A percentile compares a stretch with the other conserved stretches of the same genome.
These are phyloP conservation scores for Rhogogaster chlorosoma DNA, from an alignment of 2,888 invertebrate species.

Conservation along the genomic window DNA sequence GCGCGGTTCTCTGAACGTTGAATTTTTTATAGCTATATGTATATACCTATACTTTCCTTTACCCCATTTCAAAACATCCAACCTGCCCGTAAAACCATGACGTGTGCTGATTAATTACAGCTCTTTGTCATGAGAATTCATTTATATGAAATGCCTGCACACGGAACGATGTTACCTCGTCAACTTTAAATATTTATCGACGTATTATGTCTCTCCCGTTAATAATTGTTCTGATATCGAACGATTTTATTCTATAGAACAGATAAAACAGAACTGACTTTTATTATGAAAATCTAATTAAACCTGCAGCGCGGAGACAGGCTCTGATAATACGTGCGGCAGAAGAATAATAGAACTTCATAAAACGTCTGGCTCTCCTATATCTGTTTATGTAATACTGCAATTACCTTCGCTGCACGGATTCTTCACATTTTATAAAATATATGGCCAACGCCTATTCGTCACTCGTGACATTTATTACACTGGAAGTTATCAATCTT, in stretches of 20 bases:
- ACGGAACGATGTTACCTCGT: background rate
- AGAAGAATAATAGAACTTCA: background rate
- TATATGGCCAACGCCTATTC: constrained; percentile 16
- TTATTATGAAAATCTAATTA: background rate
- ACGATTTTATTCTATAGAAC: background rate
- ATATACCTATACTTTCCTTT: background rate
- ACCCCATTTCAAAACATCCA: constrained; percentile 34
- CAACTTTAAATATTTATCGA: constrained; percentile 30
- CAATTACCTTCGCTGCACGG: background rate
- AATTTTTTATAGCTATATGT: background rate
- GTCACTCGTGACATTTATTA: constrained; percentile 27
- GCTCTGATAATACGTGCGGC: background rate
- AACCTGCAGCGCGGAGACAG: background rate
- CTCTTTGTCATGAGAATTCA: constrained; percentile 22
- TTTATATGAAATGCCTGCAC: constrained; percentile 5
- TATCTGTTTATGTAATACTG: background rate
- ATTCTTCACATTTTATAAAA: background rate
- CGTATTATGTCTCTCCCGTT: background rate
- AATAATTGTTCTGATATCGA: constrained; percentile 10
- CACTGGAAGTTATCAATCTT: constrained; percentile 41
- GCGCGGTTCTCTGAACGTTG: constrained; percentile 22
- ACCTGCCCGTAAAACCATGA: constrained; percentile 14
- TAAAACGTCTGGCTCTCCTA: background rate
- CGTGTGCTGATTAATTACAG: constrained; percentile 36
- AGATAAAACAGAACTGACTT: background rate